These are phyloP conservation scores for Acanthopagrus latus DNA, from an alignment of 2,797 vertebrate species.

Conservation along the genomic window DNA sequence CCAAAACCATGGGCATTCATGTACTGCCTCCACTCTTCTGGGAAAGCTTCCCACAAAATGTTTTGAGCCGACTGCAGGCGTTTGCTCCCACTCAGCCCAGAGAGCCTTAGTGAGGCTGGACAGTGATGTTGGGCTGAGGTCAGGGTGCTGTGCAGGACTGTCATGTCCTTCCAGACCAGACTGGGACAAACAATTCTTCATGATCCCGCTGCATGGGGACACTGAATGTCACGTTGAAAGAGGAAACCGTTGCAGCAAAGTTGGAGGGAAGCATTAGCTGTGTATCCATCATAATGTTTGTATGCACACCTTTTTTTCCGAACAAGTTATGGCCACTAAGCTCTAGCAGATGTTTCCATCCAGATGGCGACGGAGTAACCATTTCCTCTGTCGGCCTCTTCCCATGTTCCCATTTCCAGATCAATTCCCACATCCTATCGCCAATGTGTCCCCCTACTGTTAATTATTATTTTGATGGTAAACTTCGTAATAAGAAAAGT, in stretches of 20 bases:
- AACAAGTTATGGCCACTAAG: no score
- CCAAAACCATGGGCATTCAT: constrained; percentile 10
- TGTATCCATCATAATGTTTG: no score
- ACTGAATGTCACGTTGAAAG: neutral
- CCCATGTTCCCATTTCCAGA: no score
- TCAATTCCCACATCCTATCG: no score
- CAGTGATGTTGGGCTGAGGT: constrained; percentile 2
- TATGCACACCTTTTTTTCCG: no score
- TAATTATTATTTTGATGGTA: no score
- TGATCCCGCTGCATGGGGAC: neutral
- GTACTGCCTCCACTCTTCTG: neutral
- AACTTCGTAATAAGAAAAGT: no score
- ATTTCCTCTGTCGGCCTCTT: no score
- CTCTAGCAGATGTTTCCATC: no score
- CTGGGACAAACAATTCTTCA: neutral
- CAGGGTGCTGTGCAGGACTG: neutral
- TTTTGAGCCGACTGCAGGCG: constrained; percentile 7
- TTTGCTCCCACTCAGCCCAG: neutral
- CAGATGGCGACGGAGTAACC: no score
- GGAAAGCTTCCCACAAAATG: constrained; percentile 10
- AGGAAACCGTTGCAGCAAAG: neutral
- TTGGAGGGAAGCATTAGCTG: neutral
- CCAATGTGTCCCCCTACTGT: no score
- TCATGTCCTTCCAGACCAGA: neutral
- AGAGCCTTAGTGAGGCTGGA: neutral